phyloP scores from a whole-genome alignment of 2,888 invertebrate species.

The Conomelus anceps region DNA sequence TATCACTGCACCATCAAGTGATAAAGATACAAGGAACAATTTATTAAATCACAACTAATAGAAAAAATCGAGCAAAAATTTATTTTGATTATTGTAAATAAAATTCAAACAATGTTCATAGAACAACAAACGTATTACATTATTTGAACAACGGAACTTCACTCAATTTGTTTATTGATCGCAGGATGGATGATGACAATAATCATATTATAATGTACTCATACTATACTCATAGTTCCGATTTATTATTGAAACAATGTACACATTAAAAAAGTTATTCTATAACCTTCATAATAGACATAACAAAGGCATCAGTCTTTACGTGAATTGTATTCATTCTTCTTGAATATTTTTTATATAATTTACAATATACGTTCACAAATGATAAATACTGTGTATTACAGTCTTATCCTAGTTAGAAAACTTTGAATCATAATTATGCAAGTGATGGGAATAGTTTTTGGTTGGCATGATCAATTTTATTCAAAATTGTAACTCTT shows the following conservation, averaged over 20 bases:
- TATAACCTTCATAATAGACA: neutral
- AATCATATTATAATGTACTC: neutral
- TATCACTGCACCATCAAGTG: no score
- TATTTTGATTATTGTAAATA: neutral
- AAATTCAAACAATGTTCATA: neutral
- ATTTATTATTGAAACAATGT: neutral
- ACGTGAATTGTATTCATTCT: neutral
- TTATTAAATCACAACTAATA: neutral
- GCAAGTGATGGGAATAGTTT: neutral
- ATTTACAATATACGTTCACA: neutral
- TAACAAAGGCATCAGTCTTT: conserved; percentile 14
- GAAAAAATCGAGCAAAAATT: neutral
- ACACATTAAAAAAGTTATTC: neutral
- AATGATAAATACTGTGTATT: neutral
- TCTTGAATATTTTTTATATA: neutral
- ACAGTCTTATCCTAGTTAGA: neutral
- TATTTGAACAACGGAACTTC: neutral
- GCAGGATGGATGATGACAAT: neutral
- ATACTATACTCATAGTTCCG: no score
- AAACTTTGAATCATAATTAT: neutral
- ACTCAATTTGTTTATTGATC: neutral
- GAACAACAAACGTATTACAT: neutral
- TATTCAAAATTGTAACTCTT: neutral
- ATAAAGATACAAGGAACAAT: neutral
- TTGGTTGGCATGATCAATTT: neutral